phyloP scores from a whole-genome alignment of 2,888 invertebrate species.

The Brachypterus glaber region DNA sequence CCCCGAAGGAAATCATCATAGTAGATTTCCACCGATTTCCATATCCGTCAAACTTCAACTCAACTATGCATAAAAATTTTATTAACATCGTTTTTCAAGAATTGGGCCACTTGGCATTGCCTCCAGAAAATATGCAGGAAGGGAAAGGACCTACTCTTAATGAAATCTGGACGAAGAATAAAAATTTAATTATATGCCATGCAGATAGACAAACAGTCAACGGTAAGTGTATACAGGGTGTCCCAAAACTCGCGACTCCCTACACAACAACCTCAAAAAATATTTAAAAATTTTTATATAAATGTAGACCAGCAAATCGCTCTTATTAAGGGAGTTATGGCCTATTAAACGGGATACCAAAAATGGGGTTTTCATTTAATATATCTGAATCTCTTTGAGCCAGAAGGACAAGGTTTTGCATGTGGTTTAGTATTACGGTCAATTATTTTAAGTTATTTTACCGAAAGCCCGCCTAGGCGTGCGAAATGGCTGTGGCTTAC shows the following conservation, averaged over 20 bases:
- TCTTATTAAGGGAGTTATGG: too few species aligned
- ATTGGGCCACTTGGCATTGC: conserved; percentile 46
- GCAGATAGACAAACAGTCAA: conserved; percentile 43
- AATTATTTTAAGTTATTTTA: too few species aligned
- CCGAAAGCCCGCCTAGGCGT: too few species aligned
- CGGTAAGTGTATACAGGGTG: conserved; percentile 33
- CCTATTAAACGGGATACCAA: too few species aligned
- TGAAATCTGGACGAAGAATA: conserved; percentile 47
- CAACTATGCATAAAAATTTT: conserved; percentile 42
- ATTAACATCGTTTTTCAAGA: conserved; percentile 44
- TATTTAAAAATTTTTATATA: conserved; percentile 4
- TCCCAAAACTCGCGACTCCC: neutral
- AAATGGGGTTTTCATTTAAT: too few species aligned
- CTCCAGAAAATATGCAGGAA: conserved; percentile 37
- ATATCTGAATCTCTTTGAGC: too few species aligned
- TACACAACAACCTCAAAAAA: conserved; percentile 1
- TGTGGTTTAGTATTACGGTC: too few species aligned
- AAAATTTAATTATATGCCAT: conserved; percentile 51
- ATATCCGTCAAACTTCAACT: conserved; percentile 33
- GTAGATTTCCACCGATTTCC: conserved; percentile 79
- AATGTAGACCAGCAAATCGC: too few species aligned
- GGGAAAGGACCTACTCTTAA: conserved; percentile 48
- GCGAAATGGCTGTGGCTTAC: too few species aligned
- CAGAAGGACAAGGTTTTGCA: too few species aligned
- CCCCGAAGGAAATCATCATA: conserved; percentile 63